Evolutionary conservation across 2,888 invertebrate species (phyloP).

Genomic region (Morpho achilles): DNA sequence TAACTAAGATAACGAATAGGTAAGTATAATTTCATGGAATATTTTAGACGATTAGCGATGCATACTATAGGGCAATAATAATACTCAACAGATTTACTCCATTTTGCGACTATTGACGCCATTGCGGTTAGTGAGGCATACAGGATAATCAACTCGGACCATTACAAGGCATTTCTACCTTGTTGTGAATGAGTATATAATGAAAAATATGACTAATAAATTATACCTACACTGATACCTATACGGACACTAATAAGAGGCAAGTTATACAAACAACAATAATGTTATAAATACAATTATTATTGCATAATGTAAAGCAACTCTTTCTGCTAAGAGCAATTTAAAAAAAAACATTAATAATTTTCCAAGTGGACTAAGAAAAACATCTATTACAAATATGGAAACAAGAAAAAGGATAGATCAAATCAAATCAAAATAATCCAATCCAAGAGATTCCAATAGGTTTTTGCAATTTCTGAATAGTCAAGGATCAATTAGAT

Average conservation of each 20-base stretch:
- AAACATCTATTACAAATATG: no score
- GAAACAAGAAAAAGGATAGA: no score
- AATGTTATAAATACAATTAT: slow-evolving; percentile 1
- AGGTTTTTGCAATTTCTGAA: no score
- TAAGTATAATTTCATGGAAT: no score
- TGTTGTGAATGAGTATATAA: slow-evolving; percentile 19
- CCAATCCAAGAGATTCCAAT: no score
- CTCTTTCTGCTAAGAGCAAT: no score
- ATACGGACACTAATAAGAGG: slow-evolving; percentile 6
- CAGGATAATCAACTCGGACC: slow-evolving; percentile 16
- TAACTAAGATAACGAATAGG: no score
- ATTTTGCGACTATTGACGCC: slow-evolving; percentile 18
- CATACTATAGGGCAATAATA: not conserved
- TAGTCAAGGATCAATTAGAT: no score
- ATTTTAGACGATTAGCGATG: not conserved
- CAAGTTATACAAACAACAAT: slow-evolving; percentile 10
- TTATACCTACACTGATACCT: slow-evolving; percentile 4
- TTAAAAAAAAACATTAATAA: no score
- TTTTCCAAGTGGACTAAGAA: no score
- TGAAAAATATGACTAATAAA: slow-evolving; percentile 14
- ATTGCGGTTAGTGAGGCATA: slow-evolving; percentile 24
- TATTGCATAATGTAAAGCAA: slow-evolving; percentile 1
- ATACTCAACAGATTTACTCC: slow-evolving; percentile 1
- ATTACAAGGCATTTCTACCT: slow-evolving; percentile 19
- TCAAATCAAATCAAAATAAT: no score